Percentiles rank a stretch among this genome's conserved stretches.
Conservation (phyloP, 2,113 vertebrate genomes). For the Oryzias woworae region DNA sequence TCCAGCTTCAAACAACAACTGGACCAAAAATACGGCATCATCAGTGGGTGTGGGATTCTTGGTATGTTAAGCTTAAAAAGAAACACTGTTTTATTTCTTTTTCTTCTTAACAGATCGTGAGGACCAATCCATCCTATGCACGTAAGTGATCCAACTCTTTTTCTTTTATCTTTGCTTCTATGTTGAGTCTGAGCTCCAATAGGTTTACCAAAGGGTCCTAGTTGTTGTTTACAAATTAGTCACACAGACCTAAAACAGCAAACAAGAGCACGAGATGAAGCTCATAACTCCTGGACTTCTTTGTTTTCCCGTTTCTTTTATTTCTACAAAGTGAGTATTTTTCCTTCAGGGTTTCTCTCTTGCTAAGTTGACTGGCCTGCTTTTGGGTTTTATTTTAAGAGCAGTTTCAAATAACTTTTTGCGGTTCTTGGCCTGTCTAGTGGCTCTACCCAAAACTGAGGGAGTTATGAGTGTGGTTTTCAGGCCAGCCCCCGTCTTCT, state of each 20-base stretch:
- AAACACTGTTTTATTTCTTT: constrained; percentile 49
- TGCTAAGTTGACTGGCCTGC: constrained; percentile 31
- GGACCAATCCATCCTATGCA: constrained; percentile 97
- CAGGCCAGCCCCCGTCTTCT: constrained; percentile 43
- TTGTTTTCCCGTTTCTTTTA: constrained; percentile 5
- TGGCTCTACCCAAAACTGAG: constrained; percentile 24
- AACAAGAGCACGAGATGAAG: not conserved
- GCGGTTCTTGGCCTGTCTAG: constrained; percentile 30
- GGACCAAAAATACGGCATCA: too few relatives aligned
- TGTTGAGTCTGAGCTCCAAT: not conserved
- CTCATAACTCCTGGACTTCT: not conserved
- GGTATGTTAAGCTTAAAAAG: not conserved
- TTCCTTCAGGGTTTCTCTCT: constrained; percentile 15
- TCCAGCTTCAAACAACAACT: too few relatives aligned
- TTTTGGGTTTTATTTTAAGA: constrained; percentile 56
- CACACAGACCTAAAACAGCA: not conserved
- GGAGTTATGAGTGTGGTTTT: constrained; percentile 61
- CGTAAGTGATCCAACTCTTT: constrained; percentile 81
- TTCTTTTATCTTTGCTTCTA: not conserved
- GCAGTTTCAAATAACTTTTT: constrained; percentile 54
- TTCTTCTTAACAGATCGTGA: constrained; percentile 85
- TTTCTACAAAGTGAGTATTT: not conserved
- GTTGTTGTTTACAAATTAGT: not conserved
- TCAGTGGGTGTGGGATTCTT: too few relatives aligned
- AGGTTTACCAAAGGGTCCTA: not conserved